Evolutionary conservation across 2,888 invertebrate genomes (phyloP), one percentile per base, ranked within the genome.

Genomic region (Netelia fuscicornis): DNA sequence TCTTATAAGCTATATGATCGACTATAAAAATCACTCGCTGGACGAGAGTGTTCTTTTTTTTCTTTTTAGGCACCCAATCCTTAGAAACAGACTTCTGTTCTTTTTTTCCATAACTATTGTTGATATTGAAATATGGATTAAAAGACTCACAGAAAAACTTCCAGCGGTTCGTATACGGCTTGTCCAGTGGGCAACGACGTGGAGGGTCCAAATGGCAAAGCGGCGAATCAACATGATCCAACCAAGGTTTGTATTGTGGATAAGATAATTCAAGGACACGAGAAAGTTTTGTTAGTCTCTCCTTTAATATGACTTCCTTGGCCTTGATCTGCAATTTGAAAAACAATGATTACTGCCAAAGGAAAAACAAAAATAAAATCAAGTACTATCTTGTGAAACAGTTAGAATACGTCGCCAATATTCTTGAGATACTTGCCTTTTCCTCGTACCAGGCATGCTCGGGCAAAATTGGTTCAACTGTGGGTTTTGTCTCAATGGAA

Each of bases 121-220:
- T 37, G 37, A 37, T 37, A 37, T 6, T 37, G 37, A 37, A 37
- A 37, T 37, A 37, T 37, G 6, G 54, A 25, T 60, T 64, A 13
- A 72, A 82, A 85, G 88, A 92, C 93, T 93, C 89, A 93, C 93
- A 93, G 54, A 90, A 85, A 78, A 93, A 93, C 79, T 93, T 93
- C 93, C 93, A 93, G 58, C 93, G 91, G 87, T 93, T 91, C 2
- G 91, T 91, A 67, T 92, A 88, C 54, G 91, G 90, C 64, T 90
- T 90, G 60, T 91, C 88, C 54, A 92, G 88, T 2, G 92, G 88
- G 86, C 90, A 91, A 58, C 89, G 90, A 42, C 90, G 89, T 6
- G 92, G 88, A 17, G 90, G 86, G 75, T 91, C 92, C 58, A 93
- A 48, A 81, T 90, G 91, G 84, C 93, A 93, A n/a, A 93, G 89